These are phyloP conservation scores for Drosophila malerkotliana DNA, from an alignment of 1,140 invertebrate genomes.

Conservation along the genomic window DNA sequence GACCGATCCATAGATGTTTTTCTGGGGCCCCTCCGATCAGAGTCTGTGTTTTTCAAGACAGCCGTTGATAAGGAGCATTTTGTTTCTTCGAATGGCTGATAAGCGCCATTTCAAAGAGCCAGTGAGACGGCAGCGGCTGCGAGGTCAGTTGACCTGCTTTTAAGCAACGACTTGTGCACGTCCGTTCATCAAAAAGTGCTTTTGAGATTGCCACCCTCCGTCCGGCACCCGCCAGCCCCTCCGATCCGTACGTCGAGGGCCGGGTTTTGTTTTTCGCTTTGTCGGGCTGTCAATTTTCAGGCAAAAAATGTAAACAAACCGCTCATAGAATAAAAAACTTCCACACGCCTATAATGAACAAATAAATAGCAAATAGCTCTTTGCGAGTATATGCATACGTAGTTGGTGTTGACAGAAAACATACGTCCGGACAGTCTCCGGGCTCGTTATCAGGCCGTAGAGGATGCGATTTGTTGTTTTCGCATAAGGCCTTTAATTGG, in stretches of 20 bases:
- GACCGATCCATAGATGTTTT: constrained; percentile 20
- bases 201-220: constrained; percentile 20
- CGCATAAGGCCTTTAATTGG: constrained; percentile 22
- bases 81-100: constrained; percentile 49
- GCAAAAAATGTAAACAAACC: constrained; percentile 58
- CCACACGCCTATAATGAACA: constrained; percentile 39
- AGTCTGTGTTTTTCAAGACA: constrained; percentile 38
- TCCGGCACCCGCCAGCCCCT: not conserved
- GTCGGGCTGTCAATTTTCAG: constrained; percentile 48
- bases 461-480: constrained; percentile 32
- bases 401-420: constrained; percentile 10
- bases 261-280: constrained; percentile 28
- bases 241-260: constrained; percentile 28
- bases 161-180: constrained; percentile 46
- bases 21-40: constrained; percentile 23
- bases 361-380: constrained; percentile 43
- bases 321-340: constrained; percentile 17
- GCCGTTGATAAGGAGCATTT: constrained; percentile 55
- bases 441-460: constrained; percentile 28
- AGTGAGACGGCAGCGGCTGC: constrained; percentile 22
- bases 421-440: constrained; percentile 9
- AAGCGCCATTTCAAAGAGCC: constrained; percentile 53
- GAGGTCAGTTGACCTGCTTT: constrained; percentile 62
- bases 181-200: constrained; percentile 41
- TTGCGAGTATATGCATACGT: constrained; percentile 12